Evolutionary conservation across 53 echinoderm and acorn worm genomes (phyloP).

Genomic region (Patiria pectinifera): DNA sequence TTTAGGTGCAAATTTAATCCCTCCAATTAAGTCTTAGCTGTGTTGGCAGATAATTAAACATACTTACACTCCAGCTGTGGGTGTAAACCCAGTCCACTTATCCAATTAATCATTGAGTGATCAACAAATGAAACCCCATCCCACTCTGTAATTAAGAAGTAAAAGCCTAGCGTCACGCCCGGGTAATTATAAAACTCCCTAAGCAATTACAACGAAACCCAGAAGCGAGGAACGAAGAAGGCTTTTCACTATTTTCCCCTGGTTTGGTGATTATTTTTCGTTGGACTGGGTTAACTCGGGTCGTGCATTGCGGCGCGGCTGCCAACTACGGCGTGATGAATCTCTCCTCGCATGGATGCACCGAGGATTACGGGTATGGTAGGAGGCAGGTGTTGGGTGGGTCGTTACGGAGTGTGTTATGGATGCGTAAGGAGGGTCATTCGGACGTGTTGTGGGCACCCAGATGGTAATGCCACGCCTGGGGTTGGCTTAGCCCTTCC

Average conservation of each 20-base stretch:
- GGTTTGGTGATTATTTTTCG: not conserved
- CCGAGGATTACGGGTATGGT: slow-evolving; percentile 41
- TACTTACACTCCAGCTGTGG: not conserved
- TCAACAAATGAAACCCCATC: slow-evolving; percentile 1
- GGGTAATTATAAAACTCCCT: slow-evolving; percentile 5
- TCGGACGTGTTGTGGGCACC: not conserved
- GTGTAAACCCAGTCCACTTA: not conserved
- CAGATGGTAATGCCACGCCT: slow-evolving; percentile 27
- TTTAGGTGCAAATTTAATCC: not conserved
- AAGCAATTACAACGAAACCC: not conserved
- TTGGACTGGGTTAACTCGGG: not conserved
- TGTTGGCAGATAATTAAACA: not conserved
- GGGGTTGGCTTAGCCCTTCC: slow-evolving; percentile 12
- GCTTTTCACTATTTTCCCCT: not conserved
- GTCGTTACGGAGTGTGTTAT: slow-evolving; percentile 16
- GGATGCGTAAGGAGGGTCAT: slow-evolving; percentile 23
- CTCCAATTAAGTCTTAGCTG: not conserved
- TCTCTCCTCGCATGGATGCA: slow-evolving; percentile 40
- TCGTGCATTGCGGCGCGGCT: not conserved
- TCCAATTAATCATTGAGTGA: slow-evolving; percentile 25
- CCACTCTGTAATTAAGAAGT: not conserved
- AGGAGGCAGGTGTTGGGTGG: slow-evolving; percentile 26
- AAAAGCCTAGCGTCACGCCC: not conserved
- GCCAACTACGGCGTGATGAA: slow-evolving; percentile 37
- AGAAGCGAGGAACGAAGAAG: not conserved